Percentiles rank a stretch among this genome's conserved stretches.
Evolutionary conservation across 2,888 invertebrate genomes (phyloP).

Genomic region (Euspilapteryx auroguttella): DNA sequence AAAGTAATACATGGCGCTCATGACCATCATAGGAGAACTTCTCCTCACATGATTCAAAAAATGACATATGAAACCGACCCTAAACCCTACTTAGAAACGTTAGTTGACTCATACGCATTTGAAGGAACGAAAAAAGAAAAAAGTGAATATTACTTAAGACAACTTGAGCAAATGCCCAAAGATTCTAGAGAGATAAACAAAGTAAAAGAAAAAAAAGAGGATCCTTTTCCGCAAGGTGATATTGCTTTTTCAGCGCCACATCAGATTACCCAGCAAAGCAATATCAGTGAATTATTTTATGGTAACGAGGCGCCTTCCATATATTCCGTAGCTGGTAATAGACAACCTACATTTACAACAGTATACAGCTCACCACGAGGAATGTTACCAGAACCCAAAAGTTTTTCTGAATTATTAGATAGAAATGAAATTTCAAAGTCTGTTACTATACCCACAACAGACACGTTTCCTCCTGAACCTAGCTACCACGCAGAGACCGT

Average conservation of each 20-base stretch:
- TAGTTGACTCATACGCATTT: slow-evolving; percentile 53
- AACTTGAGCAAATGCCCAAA: slow-evolving; percentile 21
- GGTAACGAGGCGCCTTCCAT: slow-evolving; percentile 66
- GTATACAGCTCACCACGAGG: slow-evolving; percentile 72
- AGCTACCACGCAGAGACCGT: slow-evolving; percentile 62
- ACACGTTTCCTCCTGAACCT: slow-evolving; percentile 57
- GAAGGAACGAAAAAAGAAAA: slow-evolving; percentile 24
- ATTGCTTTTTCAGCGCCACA: slow-evolving; percentile 21
- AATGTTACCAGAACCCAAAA: slow-evolving; percentile 63
- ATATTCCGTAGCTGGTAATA: slow-evolving; percentile 75
- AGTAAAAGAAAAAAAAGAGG: slow-evolving; percentile 28
- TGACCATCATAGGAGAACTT: slow-evolving; percentile 41
- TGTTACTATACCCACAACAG: slow-evolving; percentile 24
- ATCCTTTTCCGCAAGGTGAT: slow-evolving; percentile 27
- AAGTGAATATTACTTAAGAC: slow-evolving; percentile 28
- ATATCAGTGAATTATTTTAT: slow-evolving; percentile 43
- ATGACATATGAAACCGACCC: slow-evolving; percentile 35
- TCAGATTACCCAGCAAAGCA: slow-evolving; percentile 27
- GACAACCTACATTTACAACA: slow-evolving; percentile 71
- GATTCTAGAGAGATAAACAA: slow-evolving; percentile 29
- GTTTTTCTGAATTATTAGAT: slow-evolving; percentile 71
- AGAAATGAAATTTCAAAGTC: slow-evolving; percentile 53
- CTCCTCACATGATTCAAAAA: slow-evolving; percentile 39
- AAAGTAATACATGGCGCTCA: slow-evolving; percentile 33
- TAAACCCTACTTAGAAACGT: slow-evolving; percentile 57